Conservation (phyloP, 2,888 invertebrate genomes). For the Tortrix viridana region DNA sequence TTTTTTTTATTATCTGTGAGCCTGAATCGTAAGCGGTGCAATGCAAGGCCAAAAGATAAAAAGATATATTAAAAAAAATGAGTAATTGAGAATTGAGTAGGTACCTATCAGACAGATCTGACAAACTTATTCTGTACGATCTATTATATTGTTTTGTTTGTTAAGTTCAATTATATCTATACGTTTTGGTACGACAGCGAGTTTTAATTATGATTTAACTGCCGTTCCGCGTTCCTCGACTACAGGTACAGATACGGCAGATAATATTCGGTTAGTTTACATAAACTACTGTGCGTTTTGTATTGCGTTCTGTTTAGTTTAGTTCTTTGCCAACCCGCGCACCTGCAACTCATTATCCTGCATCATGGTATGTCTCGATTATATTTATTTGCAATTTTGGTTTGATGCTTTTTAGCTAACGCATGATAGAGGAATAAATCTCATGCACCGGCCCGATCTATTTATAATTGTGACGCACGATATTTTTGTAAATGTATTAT, state of each 20-base stretch:
- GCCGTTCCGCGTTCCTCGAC: slow-evolving; percentile 2
- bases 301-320: slow-evolving; percentile 50
- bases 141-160: too few species aligned
- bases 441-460: slow-evolving; percentile 14
- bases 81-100: too few species aligned
- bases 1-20: too few species aligned
- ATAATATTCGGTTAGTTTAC: slow-evolving; percentile 53
- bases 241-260: slow-evolving; percentile 44
- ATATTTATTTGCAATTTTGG: slow-evolving; percentile 30
- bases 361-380: slow-evolving; percentile 62
- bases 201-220: slow-evolving; percentile 5
- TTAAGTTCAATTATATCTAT: too few species aligned
- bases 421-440: not conserved
- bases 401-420: slow-evolving; percentile 26
- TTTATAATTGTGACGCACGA: slow-evolving; percentile 32
- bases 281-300: slow-evolving; percentile 50
- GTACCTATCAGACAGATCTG: too few species aligned
- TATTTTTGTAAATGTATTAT: not conserved
- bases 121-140: too few species aligned
- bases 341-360: slow-evolving; percentile 45
- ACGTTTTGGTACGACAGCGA: too few species aligned
- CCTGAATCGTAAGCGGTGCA: too few species aligned
- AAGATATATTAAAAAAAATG: too few species aligned
- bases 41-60: too few species aligned
- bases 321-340: slow-evolving; percentile 50